Conservation (phyloP, 2,113 vertebrate species). For the Gallinago media region DNA sequence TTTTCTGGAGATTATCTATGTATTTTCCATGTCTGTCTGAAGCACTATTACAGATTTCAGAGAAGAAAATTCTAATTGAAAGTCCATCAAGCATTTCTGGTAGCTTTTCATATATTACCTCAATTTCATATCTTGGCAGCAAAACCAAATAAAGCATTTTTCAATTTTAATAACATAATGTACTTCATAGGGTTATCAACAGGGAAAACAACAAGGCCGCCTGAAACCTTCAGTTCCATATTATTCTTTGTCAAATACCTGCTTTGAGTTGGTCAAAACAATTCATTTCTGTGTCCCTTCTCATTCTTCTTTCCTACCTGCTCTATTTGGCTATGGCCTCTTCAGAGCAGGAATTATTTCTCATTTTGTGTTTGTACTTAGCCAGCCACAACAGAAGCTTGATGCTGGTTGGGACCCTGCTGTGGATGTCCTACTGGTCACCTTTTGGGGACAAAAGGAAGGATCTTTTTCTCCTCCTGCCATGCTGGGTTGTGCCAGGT, state of each 20-base stretch:
- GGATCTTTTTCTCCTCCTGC: neutral
- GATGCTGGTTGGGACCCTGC: neutral
- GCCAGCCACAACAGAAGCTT: neutral
- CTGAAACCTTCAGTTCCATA: neutral
- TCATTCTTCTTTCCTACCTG: neutral
- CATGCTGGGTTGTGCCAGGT: neutral
- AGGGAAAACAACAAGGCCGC: neutral
- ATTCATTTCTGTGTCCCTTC: neutral
- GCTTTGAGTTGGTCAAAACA: neutral
- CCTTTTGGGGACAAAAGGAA: neutral
- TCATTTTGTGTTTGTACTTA: neutral
- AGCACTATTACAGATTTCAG: neutral
- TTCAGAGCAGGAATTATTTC: neutral
- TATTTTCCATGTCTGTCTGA: neutral
- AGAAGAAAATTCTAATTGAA: neutral
- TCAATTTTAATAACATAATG: rapidly evolving
- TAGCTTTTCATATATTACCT: neutral
- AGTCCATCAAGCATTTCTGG: neutral
- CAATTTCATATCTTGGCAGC: neutral
- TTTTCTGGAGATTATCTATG: neutral
- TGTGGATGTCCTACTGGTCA: neutral
- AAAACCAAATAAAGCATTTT: neutral
- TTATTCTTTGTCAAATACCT: neutral
- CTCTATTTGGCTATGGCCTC: neutral
- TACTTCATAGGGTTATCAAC: neutral